Conservation (phyloP, 1,140 invertebrate genomes). For the Condylostylus longicornis region DNA sequence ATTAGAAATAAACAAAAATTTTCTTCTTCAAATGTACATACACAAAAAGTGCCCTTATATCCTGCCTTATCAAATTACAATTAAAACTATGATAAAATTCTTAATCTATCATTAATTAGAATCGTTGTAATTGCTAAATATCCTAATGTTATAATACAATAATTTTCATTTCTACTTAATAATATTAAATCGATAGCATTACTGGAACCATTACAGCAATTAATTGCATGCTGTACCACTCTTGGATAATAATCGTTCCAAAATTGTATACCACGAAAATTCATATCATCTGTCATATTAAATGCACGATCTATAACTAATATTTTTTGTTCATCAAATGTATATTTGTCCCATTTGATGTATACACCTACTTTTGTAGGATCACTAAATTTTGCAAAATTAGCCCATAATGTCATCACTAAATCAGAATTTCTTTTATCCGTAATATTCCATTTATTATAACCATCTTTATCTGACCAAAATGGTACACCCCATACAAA, state of each 20-base stretch:
- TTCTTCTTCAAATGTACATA: too few species aligned
- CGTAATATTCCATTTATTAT: constrained; percentile 49
- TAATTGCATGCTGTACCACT: constrained; percentile 47
- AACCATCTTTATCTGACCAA: constrained; percentile 36
- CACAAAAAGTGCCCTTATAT: too few species aligned
- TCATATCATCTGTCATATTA: constrained; percentile 51
- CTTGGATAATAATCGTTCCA: constrained; percentile 69
- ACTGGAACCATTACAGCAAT: constrained; percentile 58
- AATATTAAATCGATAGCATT: too few species aligned
- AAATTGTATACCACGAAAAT: constrained; percentile 61
- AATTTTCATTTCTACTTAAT: too few species aligned
- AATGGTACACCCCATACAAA: constrained; percentile 64
- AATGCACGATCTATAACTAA: constrained; percentile 58
- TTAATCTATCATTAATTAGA: too few species aligned
- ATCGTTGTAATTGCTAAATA: too few species aligned
- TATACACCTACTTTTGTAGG: constrained; percentile 48
- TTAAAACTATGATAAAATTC: too few species aligned
- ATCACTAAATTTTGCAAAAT: constrained; percentile 54
- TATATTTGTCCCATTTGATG: constrained; percentile 56
- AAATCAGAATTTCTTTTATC: constrained; percentile 61
- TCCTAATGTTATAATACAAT: too few species aligned
- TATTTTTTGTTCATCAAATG: constrained; percentile 42
- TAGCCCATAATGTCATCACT: constrained; percentile 59
- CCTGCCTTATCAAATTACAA: too few species aligned
- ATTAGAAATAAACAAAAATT: too few species aligned